These are phyloP conservation scores for Panulirus ornatus DNA, from an alignment of 1,140 invertebrate species.

Conservation along the genomic window DNA sequence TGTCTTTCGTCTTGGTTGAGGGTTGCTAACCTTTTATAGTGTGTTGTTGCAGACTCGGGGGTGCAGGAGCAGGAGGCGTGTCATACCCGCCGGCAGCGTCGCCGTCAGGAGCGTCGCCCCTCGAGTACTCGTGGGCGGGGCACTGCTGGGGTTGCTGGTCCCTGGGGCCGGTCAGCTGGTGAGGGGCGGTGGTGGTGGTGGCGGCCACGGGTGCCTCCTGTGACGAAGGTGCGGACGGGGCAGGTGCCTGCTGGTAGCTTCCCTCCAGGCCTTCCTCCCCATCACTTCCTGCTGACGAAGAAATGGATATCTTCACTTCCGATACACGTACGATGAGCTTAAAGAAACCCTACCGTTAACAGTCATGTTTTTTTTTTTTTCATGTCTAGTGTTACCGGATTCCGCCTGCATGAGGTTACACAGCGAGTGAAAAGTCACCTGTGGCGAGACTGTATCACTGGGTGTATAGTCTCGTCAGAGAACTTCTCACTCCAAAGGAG, in stretches of 20 bases:
- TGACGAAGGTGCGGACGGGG: not conserved
- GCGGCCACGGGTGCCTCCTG: not conserved
- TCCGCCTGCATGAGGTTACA: too few relatives aligned
- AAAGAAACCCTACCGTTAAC: too few relatives aligned
- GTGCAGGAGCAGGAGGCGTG: conserved; percentile 3
- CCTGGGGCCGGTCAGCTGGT: conserved; percentile 3
- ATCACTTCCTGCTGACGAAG: conserved; percentile 38
- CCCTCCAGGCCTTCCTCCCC: conserved; percentile 48
- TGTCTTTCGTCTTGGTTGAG: too few relatives aligned
- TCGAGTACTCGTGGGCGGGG: not conserved
- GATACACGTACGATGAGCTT: too few relatives aligned
- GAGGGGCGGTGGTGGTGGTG: not conserved
- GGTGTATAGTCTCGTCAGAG: too few relatives aligned
- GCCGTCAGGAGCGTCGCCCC: not conserved
- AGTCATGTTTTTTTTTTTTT: too few relatives aligned
- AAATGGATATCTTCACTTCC: too few relatives aligned
- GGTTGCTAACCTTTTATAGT: conserved; percentile 42
- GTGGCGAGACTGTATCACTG: too few relatives aligned
- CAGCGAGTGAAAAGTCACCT: too few relatives aligned
- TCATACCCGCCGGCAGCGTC: not conserved
- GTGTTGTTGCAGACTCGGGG: conserved; percentile 8
- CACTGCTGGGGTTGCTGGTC: conserved; percentile 10
- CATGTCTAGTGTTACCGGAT: too few relatives aligned
- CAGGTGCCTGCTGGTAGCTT: conserved; percentile 19
- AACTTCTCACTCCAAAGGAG: too few relatives aligned